Conservation (phyloP, 2,888 invertebrate genomes). For the Pseudoips prasinana region DNA sequence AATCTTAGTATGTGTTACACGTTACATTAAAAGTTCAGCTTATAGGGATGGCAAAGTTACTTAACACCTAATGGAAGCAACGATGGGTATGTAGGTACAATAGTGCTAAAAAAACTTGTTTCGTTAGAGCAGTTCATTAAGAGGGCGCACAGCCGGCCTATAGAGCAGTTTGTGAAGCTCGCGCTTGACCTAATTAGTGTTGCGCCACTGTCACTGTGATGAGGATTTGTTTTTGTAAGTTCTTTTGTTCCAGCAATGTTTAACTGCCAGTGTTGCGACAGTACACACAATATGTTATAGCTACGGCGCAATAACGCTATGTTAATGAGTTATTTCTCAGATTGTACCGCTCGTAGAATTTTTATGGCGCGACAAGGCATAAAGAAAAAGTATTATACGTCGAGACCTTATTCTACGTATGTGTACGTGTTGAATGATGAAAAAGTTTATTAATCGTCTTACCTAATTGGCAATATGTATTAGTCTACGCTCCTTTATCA, state of each 20-base stretch:
- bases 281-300: conserved; percentile 31
- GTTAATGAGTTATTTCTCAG: conserved; percentile 29
- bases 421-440: conserved; percentile 4
- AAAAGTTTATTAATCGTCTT: too few relatives aligned
- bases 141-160: conserved; percentile 53
- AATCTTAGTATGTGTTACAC: too few relatives aligned
- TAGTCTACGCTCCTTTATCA: too few relatives aligned
- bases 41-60: conserved; percentile 2
- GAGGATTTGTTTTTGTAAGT: conserved; percentile 55
- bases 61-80: conserved; percentile 22
- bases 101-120: conserved; percentile 64
- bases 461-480: too few relatives aligned
- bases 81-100: conserved; percentile 37
- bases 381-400: conserved; percentile 25
- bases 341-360: conserved; percentile 24
- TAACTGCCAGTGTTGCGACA: conserved; percentile 27
- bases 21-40: too few relatives aligned
- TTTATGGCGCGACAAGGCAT: conserved; percentile 23
- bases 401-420: conserved; percentile 9
- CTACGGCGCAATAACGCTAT: conserved; percentile 27
- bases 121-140: conserved; percentile 71
- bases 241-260: conserved; percentile 46
- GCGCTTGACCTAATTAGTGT: conserved; percentile 70
- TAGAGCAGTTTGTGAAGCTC: conserved; percentile 61
- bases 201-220: conserved; percentile 55